These are phyloP conservation scores for Chrysotoxum bicinctum DNA, from an alignment of 2,888 invertebrate genomes.

Conservation along the genomic window DNA sequence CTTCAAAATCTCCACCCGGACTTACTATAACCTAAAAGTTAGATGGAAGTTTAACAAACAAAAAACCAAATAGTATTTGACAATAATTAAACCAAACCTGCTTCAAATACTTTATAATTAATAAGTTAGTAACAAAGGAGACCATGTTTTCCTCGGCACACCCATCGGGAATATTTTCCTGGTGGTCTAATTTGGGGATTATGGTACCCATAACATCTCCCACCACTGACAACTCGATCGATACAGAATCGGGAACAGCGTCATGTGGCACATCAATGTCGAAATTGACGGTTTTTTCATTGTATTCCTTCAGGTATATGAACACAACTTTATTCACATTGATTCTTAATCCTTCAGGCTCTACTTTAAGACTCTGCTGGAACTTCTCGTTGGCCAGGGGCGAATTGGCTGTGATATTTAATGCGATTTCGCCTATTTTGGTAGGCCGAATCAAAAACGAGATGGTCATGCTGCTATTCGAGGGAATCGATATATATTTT, in stretches of 20 bases:
- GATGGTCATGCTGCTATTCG: background rate
- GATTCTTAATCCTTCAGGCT: conserved; percentile 91
- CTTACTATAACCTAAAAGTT: too few species aligned
- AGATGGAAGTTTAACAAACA: background rate
- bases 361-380: conserved; percentile 87
- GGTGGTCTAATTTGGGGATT: conserved; percentile 84
- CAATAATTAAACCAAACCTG: conserved; percentile 79
- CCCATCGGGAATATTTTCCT: conserved; percentile 86
- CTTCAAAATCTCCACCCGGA: background rate
- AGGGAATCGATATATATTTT: conserved; percentile 5
- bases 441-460: background rate
- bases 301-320: conserved; percentile 85
- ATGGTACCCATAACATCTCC: conserved; percentile 85
- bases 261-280: conserved; percentile 89
- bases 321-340: conserved; percentile 88
- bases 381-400: conserved; percentile 90
- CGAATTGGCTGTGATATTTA: conserved; percentile 87
- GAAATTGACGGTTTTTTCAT: conserved; percentile 84
- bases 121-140: conserved; percentile 86
- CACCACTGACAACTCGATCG: conserved; percentile 84
- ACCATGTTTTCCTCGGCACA: conserved; percentile 90
- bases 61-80: background rate
- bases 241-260: conserved; percentile 85
- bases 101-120: conserved; percentile 91
- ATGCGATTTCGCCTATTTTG: background rate